phyloP scores from a whole-genome alignment of 37 sponge, comb jelly and placozoan species.

The Bolinopsis microptera region DNA sequence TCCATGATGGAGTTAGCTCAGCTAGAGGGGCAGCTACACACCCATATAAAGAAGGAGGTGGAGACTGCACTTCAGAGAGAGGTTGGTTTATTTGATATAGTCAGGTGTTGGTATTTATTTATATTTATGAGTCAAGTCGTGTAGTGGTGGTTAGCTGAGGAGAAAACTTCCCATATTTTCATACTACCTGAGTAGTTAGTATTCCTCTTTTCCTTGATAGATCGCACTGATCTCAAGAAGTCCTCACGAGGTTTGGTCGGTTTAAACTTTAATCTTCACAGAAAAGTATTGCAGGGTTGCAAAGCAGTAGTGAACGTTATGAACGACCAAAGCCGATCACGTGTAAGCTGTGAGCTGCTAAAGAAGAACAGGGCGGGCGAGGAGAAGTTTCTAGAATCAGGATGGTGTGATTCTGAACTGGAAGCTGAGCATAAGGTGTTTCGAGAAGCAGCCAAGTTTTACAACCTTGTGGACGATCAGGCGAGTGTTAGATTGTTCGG shows the following conservation, averaged over 20 bases:
- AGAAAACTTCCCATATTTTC: no score
- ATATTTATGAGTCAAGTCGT: no score
- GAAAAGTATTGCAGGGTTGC: neutral
- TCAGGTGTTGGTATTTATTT: no score
- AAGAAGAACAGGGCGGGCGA: neutral
- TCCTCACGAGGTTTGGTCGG: no score
- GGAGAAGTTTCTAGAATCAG: neutral
- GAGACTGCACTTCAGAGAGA: neutral
- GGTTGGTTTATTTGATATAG: no score
- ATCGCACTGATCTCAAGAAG: no score
- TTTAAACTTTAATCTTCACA: no score
- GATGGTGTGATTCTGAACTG: neutral
- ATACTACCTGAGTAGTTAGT: no score
- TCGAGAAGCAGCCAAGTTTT: neutral
- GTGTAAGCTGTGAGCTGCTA: neutral
- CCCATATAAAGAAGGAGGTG: neutral
- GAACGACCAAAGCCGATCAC: neutral
- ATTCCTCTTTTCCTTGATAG: no score
- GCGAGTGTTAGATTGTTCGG: neutral
- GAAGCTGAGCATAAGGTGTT: neutral
- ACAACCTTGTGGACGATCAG: conserved; percentile 3
- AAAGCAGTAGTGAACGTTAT: neutral
- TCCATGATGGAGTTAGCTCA: neutral
- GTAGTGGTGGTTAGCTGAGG: no score
- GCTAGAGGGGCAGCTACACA: neutral